Conservation (phyloP, 2,113 vertebrate species). For the Rattus norvegicus region GRCr8 NC_086027.1:99226501-99227000, state of each 20-base stretch:
- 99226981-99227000: no score
- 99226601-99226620: not conserved
- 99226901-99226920: not conserved
- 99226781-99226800: no score
- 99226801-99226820: not conserved
- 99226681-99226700: not conserved
- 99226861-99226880: not conserved
- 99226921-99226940: not conserved
- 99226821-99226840: no score
- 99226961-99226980: no score
- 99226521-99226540: not conserved
- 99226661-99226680: not conserved
- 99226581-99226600: not conserved
- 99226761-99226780: not conserved
- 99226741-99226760: not conserved
- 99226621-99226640: not conserved
- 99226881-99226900: not conserved
- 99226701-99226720: not conserved
- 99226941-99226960: not conserved
- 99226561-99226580: not conserved
- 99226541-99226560: no score
- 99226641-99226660: not conserved
- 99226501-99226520: no score
- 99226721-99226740: not conserved
- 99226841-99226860: not conserved